phyloP scores from a whole-genome alignment of 2,113 vertebrate genomes.

The Hypomesus transpacificus region DNA sequence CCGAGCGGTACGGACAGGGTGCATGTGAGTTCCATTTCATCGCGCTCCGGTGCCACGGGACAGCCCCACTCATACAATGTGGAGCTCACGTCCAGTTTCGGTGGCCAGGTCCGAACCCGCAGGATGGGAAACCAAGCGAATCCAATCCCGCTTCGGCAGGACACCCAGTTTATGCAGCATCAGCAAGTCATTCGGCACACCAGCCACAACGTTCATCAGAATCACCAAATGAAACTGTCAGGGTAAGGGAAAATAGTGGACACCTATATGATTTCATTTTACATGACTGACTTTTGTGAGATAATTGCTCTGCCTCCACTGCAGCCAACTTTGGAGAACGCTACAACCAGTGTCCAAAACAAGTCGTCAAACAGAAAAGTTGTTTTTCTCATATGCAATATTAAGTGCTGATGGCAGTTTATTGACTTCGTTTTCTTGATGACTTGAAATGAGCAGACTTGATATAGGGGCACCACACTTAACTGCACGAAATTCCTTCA shows the following conservation, averaged over 20 bases:
- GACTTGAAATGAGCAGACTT: too few relatives aligned
- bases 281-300: not conserved
- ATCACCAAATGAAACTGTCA: conserved; percentile 59
- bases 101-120: conserved; percentile 77
- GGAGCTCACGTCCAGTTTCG: conserved; percentile 67
- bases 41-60: conserved; percentile 57
- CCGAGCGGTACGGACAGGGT: conserved; percentile 61
- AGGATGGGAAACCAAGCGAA: conserved; percentile 74
- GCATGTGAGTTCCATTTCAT: conserved; percentile 67
- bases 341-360: too few relatives aligned
- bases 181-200: conserved; percentile 66
- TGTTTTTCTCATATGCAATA: too few relatives aligned
- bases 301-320: too few relatives aligned
- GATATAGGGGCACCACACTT: conserved; percentile 14
- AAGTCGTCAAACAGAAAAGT: too few relatives aligned
- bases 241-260: conserved; percentile 65
- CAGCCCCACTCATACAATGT: conserved; percentile 75
- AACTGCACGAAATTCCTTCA: too few relatives aligned
- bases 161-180: conserved; percentile 55
- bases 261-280: not conserved
- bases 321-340: too few relatives aligned
- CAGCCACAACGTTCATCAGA: conserved; percentile 56
- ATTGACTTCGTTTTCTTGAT: too few relatives aligned
- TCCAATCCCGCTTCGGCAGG: conserved; percentile 60
- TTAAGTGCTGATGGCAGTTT: too few relatives aligned